Evolutionary conservation across 2,888 invertebrate species (phyloP), one percentile per base, ranked within the genome.

Genomic region (Metacarcinus magister): DNA sequence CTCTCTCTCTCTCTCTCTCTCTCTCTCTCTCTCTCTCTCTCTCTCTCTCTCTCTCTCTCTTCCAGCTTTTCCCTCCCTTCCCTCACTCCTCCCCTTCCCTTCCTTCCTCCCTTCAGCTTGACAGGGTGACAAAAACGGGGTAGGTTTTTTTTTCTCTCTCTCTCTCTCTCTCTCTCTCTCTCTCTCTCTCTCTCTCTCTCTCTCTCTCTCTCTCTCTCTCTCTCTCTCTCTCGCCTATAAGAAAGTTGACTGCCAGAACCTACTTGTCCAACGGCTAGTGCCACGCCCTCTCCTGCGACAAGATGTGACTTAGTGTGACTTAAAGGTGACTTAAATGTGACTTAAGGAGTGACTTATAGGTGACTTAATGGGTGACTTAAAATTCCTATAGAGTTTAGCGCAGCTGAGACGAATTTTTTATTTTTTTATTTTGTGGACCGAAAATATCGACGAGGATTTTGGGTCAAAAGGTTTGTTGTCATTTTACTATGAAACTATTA

Each of bases 1-100:
- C 67, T 67, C 67, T 67, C 67, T 67, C 67, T 67, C n/a, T 67
- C 54, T 67, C n/a, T 67, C 67, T 67, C 67, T 67, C 67, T 67
- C 67, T 67, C 67, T 67, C n/a, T 67, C 54, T 67, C n/a, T 67
- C 67, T 67, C 67, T 67, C 67, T 67, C 67, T 67, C 67, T 67
- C n/a, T 67, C n/a, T 67, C 67, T 67, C 67, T 67, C 67, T 67
- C 67, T 67, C 67, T 67, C 19, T 67, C 23, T 13, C 60, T 67
- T 67, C 23, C 8, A n/a, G n/a, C n/a, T n/a, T 2, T 5, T n/a
- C 28, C 75, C n/a, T 75, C 13, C 10, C 75, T 7, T 32, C 82
- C 32, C 32, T 32, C 32, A 32, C 28, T 5, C 32, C 32, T 32
- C 2, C 23, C 75, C n/a, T n/a, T n/a, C 75, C 75, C 3, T n/a